Conservation (phyloP, 1,140 invertebrate genomes). For the Pristionchus pacificus region DNA sequence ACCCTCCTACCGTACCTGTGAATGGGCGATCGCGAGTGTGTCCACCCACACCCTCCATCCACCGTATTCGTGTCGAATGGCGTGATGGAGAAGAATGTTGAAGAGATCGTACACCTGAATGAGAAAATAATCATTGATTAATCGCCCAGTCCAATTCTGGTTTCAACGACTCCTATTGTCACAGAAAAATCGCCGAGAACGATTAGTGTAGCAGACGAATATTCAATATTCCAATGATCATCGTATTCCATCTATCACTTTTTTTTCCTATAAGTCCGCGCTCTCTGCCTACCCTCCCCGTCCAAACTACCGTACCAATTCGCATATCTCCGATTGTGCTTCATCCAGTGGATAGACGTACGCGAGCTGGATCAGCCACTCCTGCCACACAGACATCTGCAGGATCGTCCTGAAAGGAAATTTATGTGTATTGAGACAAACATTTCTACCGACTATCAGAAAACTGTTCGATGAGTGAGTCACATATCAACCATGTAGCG, state of each 20-base stretch:
- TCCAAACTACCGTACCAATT: neutral
- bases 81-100: slow-evolving; percentile 92
- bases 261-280: too few relatives aligned
- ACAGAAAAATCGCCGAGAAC: too few relatives aligned
- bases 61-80: slow-evolving; percentile 98
- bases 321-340: slow-evolving; percentile 66
- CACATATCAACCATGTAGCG: too few relatives aligned
- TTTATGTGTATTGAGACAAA: neutral
- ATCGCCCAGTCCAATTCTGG: too few relatives aligned
- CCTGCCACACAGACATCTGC: slow-evolving; percentile 99
- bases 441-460: too few relatives aligned
- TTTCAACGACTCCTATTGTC: too few relatives aligned
- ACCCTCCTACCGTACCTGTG: slow-evolving; percentile 80
- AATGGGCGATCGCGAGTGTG: slow-evolving; percentile 96
- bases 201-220: too few relatives aligned
- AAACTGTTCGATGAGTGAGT: too few relatives aligned
- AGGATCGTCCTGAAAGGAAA: slow-evolving; percentile 73
- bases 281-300: neutral
- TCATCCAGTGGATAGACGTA: slow-evolving; percentile 92
- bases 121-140: too few relatives aligned
- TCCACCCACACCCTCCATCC: slow-evolving; percentile 99
- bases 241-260: too few relatives aligned
- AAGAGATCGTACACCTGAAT: slow-evolving; percentile 91
- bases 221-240: too few relatives aligned
- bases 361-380: slow-evolving; percentile 97